phyloP scores from a whole-genome alignment of 2,888 invertebrate genomes.

The Oxytorus armatus region DNA sequence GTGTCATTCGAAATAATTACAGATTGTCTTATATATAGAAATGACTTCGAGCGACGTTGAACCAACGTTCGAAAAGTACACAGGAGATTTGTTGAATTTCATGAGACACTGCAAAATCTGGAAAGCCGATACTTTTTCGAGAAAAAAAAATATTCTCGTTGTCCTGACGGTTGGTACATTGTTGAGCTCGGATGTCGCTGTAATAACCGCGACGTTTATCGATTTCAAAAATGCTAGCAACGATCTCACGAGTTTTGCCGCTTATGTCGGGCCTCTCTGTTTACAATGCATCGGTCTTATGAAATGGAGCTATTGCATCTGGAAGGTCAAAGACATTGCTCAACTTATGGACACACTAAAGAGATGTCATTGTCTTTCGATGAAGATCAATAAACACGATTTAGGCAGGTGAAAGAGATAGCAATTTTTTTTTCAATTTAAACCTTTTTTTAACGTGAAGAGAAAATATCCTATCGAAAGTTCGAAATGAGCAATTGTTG shows the following conservation, averaged over 20 bases:
- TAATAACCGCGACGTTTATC: constrained; percentile 66
- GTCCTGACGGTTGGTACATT: constrained; percentile 41
- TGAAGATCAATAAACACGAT: constrained; percentile 62
- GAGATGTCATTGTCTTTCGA: constrained; percentile 70
- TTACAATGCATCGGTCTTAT: constrained; percentile 71
- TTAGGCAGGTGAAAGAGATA: constrained; percentile 62
- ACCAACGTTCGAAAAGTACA: constrained; percentile 61
- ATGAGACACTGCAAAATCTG: constrained; percentile 70
- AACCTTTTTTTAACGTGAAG: no score
- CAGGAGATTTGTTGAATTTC: constrained; percentile 56
- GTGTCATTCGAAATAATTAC: constrained; percentile 27
- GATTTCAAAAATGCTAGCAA: constrained; percentile 57
- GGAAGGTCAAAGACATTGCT: constrained; percentile 60
- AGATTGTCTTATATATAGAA: constrained; percentile 33
- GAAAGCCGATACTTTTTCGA: constrained; percentile 60
- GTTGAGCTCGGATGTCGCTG: constrained; percentile 54
- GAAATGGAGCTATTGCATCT: constrained; percentile 73
- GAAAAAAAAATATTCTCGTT: constrained; percentile 54
- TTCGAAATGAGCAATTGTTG: no score
- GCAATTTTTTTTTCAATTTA: constrained; percentile 11
- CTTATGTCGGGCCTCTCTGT: constrained; percentile 66
- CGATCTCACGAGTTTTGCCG: constrained; percentile 67
- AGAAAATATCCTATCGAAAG: no score
- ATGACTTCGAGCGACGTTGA: constrained; percentile 46
- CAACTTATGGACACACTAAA: constrained; percentile 63